Evolutionary conservation across 2,113 vertebrate genomes (phyloP).

Genomic region (Pristiophorus japonicus): DNA sequence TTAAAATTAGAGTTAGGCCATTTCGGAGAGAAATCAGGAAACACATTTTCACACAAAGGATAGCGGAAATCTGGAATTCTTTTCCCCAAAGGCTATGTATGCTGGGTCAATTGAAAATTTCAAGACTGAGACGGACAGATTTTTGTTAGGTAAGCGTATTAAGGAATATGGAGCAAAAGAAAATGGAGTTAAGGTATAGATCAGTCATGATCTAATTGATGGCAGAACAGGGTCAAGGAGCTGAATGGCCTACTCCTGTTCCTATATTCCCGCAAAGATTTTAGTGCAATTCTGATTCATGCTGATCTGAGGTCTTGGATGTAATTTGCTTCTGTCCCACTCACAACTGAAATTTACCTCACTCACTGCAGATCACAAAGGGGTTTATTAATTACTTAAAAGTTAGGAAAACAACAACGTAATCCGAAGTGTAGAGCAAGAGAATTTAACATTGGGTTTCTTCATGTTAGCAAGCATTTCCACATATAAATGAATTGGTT

Average conservation of each 20-base stretch:
- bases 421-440: neutral
- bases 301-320: neutral
- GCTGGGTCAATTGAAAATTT: neutral
- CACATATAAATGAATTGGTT: neutral
- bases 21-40: neutral
- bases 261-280: neutral
- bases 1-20: neutral
- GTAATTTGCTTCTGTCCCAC: neutral
- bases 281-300: neutral
- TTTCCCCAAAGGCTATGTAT: neutral
- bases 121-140: neutral
- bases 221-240: neutral
- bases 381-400: neutral
- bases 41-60: neutral
- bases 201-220: neutral
- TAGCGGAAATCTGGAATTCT: neutral
- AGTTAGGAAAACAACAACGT: neutral
- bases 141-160: neutral
- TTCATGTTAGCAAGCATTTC: neutral
- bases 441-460: neutral
- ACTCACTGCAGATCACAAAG: neutral
- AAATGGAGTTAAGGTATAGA: neutral
- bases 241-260: neutral
- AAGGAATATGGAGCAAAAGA: neutral
- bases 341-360: neutral